A percentile compares a stretch with the other conserved stretches of the same genome.
Evolutionary conservation across 2,113 vertebrate genomes (phyloP).

Genomic region (Phaethon lepturus): DNA sequence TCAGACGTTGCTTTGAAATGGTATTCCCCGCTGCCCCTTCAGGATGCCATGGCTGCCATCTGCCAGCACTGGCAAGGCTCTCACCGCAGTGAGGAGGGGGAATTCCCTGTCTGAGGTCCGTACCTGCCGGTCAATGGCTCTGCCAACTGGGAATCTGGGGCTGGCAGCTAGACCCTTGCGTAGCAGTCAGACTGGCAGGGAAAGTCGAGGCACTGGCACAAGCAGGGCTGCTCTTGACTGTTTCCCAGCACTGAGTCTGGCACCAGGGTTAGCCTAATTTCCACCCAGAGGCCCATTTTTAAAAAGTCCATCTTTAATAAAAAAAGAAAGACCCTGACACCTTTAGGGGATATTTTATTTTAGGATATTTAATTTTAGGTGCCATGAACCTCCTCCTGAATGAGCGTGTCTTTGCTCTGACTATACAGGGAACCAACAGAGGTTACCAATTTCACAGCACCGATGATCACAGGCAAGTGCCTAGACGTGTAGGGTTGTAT

Average conservation of each 20-base stretch:
- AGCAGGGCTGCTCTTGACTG: not conserved
- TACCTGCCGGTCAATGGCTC: not conserved
- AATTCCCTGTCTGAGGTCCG: not conserved
- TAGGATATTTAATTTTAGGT: not conserved
- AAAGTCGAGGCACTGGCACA: accelerated
- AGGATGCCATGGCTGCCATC: not conserved
- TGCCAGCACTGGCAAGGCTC: not conserved
- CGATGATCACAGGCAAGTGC: not conserved
- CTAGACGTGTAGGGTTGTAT: too few relatives aligned
- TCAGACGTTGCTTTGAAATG: not conserved
- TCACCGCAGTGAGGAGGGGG: not conserved
- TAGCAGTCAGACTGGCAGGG: not conserved
- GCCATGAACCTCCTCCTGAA: not conserved
- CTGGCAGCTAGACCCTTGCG: not conserved
- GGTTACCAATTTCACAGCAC: not conserved
- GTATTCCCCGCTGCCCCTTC: not conserved
- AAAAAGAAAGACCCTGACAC: not conserved
- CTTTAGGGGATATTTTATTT: not conserved
- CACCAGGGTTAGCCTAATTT: not conserved
- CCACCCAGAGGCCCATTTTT: not conserved
- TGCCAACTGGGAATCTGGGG: constrained; percentile 9
- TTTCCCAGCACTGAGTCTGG: not conserved
- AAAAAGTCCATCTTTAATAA: not conserved
- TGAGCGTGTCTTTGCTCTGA: not conserved
- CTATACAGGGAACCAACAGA: not conserved